These are phyloP conservation scores for Notamacropus eugenii DNA, from an alignment of 2,797 vertebrate species.

Conservation along the genomic window DNA sequence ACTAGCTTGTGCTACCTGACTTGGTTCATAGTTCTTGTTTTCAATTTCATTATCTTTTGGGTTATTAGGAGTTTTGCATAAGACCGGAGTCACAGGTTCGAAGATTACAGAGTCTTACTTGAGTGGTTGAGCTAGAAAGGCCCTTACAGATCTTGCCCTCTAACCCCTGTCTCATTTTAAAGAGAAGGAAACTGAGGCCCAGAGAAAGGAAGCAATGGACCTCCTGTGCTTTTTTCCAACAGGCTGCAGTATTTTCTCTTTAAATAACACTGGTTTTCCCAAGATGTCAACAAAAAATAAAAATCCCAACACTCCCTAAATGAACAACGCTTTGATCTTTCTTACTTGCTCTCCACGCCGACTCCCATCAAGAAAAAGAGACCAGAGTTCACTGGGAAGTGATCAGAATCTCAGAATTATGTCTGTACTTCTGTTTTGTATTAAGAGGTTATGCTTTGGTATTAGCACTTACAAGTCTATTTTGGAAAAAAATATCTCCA, in stretches of 20 bases:
- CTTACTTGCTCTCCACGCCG: slow-evolving; percentile 46
- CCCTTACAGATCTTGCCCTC: background rate
- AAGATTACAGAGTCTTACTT: background rate
- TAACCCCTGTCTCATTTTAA: slow-evolving; percentile 7
- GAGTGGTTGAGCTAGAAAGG: background rate
- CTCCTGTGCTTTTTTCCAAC: background rate
- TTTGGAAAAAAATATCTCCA: slow-evolving; percentile 30
- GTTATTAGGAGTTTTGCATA: background rate
- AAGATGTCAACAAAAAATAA: slow-evolving; percentile 40
- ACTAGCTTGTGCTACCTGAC: background rate
- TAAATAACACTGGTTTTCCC: slow-evolving; percentile 16
- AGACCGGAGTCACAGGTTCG: background rate
- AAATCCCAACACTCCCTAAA: background rate
- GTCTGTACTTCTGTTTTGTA: slow-evolving; percentile 51
- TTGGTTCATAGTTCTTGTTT: background rate
- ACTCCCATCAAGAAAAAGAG: slow-evolving; percentile 44
- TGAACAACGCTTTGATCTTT: slow-evolving; percentile 35
- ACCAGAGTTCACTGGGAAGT: background rate
- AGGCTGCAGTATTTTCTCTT: slow-evolving; percentile 19
- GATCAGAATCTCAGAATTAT: slow-evolving; percentile 15
- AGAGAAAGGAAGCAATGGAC: slow-evolving; percentile 3
- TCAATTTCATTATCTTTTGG: slow-evolving; percentile 51
- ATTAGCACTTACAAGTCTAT: slow-evolving; percentile 41
- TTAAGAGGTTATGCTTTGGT: slow-evolving; percentile 28
- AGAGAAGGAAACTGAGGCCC: slow-evolving; percentile 15